Evolutionary conservation across 2,888 invertebrate genomes (phyloP).

Genomic region (Sipha maydis): DNA sequence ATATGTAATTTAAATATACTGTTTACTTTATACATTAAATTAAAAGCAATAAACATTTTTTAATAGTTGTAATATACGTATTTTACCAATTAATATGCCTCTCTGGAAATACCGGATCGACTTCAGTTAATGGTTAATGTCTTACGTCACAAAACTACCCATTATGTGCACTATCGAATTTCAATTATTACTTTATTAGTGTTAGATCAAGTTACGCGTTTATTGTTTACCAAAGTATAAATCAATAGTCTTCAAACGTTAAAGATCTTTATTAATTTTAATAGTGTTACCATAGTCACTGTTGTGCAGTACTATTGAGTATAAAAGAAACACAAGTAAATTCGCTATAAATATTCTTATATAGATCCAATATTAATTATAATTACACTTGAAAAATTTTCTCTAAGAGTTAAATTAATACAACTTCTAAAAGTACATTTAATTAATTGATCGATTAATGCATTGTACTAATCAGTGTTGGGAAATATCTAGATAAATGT

Average conservation of each 20-base stretch:
- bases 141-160: background rate
- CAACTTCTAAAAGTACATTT: too few relatives aligned
- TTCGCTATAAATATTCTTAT: background rate
- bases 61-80: too few relatives aligned
- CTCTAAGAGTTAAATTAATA: too few relatives aligned
- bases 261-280: background rate
- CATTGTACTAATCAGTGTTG: too few relatives aligned
- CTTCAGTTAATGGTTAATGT: background rate
- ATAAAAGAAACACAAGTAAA: background rate
- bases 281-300: background rate
- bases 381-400: too few relatives aligned
- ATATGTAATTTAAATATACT: background rate
- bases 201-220: background rate
- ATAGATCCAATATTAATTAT: too few relatives aligned
- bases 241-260: background rate
- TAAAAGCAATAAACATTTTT: too few relatives aligned
- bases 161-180: background rate
- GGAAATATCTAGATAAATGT: too few relatives aligned
- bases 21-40: background rate
- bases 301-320: too few relatives aligned
- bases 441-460: too few relatives aligned
- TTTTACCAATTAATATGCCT: too few relatives aligned
- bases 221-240: background rate
- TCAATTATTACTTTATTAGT: background rate
- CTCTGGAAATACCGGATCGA: background rate